Evolutionary conservation across 2,888 invertebrate genomes (phyloP).

Genomic region (Orthonevra nobilis): DNA sequence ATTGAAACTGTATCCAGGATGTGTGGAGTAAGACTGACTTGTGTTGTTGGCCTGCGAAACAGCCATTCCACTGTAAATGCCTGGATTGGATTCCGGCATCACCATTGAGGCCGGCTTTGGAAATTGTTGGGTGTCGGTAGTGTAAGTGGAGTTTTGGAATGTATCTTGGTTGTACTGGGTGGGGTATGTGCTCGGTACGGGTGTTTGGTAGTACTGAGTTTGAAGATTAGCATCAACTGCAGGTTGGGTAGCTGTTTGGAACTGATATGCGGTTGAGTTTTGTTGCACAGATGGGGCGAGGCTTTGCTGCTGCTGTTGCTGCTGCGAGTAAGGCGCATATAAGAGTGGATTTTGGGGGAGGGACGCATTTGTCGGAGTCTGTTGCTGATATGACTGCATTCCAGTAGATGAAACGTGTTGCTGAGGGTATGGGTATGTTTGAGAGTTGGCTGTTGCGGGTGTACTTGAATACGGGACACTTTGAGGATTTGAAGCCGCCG

Average conservation of each 20-base stretch:
- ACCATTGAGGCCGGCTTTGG: slow-evolving; percentile 3
- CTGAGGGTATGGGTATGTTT: slow-evolving; percentile 2
- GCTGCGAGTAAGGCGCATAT: slow-evolving; percentile 47
- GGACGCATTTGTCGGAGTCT: not conserved
- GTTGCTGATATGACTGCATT: slow-evolving; percentile 48
- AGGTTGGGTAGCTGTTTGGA: slow-evolving; percentile 6
- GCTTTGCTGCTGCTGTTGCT: slow-evolving; percentile 13
- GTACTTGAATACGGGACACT: slow-evolving; percentile 37
- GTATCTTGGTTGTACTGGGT: slow-evolving; percentile 51
- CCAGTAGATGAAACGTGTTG: slow-evolving; percentile 11
- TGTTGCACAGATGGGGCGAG: slow-evolving; percentile 9
- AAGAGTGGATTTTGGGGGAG: slow-evolving; percentile 45
- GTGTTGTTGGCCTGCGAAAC: slow-evolving; percentile 19
- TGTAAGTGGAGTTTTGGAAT: slow-evolving; percentile 41
- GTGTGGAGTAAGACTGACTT: slow-evolving; percentile 74
- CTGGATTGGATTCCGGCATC: slow-evolving; percentile 22
- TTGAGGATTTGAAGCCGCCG: slow-evolving; percentile 8
- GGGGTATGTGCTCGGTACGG: slow-evolving; percentile 15
- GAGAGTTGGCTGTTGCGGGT: slow-evolving; percentile 67
- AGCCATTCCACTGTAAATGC: slow-evolving; percentile 7
- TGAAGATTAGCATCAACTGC: slow-evolving; percentile 7
- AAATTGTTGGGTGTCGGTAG: slow-evolving; percentile 19
- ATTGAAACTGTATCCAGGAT: slow-evolving; percentile 84
- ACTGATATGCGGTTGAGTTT: slow-evolving; percentile 5
- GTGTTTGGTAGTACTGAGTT: slow-evolving; percentile 29